A percentile compares a stretch with the other conserved stretches of the same genome.
These are phyloP conservation scores for Petrolisthes cinctipes DNA, from an alignment of 2,888 invertebrate genomes.

Conservation along the genomic window DNA sequence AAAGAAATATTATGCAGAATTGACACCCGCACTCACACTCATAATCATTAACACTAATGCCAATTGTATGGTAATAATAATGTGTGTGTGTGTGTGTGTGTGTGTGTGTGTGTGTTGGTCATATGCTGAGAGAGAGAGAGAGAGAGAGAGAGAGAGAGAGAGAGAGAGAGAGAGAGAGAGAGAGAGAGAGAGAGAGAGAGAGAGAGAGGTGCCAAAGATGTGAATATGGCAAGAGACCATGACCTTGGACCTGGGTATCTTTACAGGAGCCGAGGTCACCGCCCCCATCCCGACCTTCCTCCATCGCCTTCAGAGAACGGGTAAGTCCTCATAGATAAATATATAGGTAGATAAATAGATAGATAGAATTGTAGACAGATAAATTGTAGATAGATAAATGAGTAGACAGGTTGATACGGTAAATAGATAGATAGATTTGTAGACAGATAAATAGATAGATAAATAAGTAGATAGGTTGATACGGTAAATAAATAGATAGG, in stretches of 20 bases:
- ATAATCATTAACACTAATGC: too few relatives aligned
- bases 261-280: constrained; percentile 51
- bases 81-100: neutral
- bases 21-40: too few relatives aligned
- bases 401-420: too few relatives aligned
- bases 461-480: neutral
- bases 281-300: constrained; percentile 37
- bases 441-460: neutral
- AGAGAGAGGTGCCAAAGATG: neutral
- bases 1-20: too few relatives aligned
- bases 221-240: neutral
- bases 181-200: too few relatives aligned
- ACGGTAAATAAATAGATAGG: neutral
- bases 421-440: neutral
- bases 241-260: neutral
- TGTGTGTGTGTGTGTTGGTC: neutral
- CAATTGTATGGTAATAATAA: too few relatives aligned
- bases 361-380: constrained; percentile 2
- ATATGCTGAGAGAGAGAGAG: neutral
- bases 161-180: too few relatives aligned
- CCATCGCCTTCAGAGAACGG: constrained; percentile 38
- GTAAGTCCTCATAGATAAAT: constrained; percentile 34
- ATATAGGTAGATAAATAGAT: constrained; percentile 10
- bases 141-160: too few relatives aligned
- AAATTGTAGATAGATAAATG: neutral